These are phyloP conservation scores for Bhutanitis thaidina DNA, from an alignment of 2,888 invertebrate genomes.

Conservation along the genomic window DNA sequence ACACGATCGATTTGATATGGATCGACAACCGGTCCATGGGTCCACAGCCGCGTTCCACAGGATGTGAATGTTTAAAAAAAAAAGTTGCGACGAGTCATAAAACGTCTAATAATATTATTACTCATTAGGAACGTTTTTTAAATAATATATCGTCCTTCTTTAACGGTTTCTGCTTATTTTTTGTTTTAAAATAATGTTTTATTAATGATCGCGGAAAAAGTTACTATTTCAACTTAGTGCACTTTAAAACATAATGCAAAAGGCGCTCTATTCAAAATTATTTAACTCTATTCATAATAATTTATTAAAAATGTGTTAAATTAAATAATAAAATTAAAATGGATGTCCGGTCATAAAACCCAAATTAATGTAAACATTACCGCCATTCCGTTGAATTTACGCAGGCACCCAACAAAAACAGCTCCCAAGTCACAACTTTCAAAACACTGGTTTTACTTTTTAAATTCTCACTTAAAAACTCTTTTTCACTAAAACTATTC, in stretches of 20 bases:
- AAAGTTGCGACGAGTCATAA: background rate
- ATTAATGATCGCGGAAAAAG: background rate
- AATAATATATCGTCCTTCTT: background rate
- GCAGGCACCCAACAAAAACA: background rate
- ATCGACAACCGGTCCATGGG: background rate
- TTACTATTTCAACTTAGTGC: too few species aligned
- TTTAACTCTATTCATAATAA: too few species aligned
- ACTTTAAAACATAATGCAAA: too few species aligned
- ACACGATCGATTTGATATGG: background rate
- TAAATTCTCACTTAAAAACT: background rate
- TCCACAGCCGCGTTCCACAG: background rate
- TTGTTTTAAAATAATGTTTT: background rate
- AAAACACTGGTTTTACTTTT: background rate
- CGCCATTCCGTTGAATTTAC: constrained; percentile 3
- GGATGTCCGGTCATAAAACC: background rate
- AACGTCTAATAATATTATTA: background rate
- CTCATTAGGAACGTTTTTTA: background rate
- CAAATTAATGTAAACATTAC: background rate
- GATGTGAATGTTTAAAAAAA: background rate
- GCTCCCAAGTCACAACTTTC: background rate
- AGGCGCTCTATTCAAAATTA: too few species aligned
- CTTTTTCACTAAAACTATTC: background rate
- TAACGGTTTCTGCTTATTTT: too few species aligned
- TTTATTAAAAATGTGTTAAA: too few species aligned
- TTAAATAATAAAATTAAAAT: background rate